Conservation (phyloP, 1,140 invertebrate species). For the Ostrea edulis region DNA sequence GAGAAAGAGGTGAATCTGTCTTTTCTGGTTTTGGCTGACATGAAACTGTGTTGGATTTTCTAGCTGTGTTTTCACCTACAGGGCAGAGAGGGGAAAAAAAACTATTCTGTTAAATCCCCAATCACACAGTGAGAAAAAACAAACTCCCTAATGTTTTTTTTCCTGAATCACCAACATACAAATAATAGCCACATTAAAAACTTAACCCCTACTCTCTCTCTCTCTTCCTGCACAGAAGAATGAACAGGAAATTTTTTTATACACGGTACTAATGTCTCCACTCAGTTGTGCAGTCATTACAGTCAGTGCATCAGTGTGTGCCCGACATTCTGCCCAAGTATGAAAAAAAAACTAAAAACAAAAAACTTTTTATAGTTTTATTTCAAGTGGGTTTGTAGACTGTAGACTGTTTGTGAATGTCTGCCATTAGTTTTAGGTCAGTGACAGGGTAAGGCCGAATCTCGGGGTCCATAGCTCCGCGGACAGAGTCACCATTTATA, state of each 20-base stretch:
- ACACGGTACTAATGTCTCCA: not conserved
- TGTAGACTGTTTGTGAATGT: not conserved
- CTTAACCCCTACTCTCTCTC: not conserved
- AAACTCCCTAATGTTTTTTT: not conserved
- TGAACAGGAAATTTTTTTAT: conserved; percentile 7
- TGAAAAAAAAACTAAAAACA: not conserved
- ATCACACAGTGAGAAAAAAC: not conserved
- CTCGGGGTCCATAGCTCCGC: not conserved
- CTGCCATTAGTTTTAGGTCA: not conserved
- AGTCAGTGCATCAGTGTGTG: not conserved
- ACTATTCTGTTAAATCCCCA: not conserved
- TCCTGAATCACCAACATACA: not conserved
- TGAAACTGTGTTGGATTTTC: conserved; percentile 95
- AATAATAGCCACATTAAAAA: not conserved
- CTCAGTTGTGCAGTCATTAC: not conserved
- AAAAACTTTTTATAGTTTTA: not conserved
- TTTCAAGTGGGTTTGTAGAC: not conserved
- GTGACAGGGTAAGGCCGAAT: conserved; percentile 6
- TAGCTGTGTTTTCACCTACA: conserved; percentile 85
- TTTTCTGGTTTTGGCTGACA: conserved; percentile 93
- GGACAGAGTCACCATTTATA: not conserved
- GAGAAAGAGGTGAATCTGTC: conserved; percentile 91
- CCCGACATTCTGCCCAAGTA: not conserved
- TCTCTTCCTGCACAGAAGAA: not conserved
- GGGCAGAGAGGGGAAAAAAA: not conserved